Percentiles rank a stretch among this genome's conserved stretches.
These are phyloP conservation scores for Antheraea mylitta DNA, from an alignment of 1,140 invertebrate genomes.

Conservation along the genomic window DNA sequence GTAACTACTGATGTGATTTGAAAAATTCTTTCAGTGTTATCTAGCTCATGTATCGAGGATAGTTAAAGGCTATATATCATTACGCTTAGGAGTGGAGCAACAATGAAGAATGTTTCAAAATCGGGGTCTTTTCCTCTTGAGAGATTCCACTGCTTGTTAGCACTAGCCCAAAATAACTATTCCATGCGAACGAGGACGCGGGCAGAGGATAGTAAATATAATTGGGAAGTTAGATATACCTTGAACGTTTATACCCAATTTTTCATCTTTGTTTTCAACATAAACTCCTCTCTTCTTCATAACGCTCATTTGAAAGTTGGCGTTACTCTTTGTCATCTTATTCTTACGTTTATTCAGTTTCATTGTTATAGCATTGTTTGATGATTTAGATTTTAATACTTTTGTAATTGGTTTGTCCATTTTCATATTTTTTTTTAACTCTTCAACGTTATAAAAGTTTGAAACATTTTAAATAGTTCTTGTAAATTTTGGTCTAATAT, in stretches of 20 bases:
- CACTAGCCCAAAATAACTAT: no score
- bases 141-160: no score
- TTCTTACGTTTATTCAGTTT: constrained; percentile 25
- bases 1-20: no score
- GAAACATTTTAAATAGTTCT: not conserved
- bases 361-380: constrained; percentile 28
- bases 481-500: not conserved
- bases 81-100: no score
- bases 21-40: no score
- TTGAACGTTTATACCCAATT: constrained; percentile 16
- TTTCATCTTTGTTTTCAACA: constrained; percentile 41
- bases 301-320: constrained; percentile 23
- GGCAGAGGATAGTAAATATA: no score
- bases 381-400: constrained; percentile 42
- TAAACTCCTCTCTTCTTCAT: constrained; percentile 49
- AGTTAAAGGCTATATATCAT: no score
- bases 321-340: constrained; percentile 32
- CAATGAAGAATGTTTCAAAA: no score
- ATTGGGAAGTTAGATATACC: constrained; percentile 8
- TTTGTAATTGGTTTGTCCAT: constrained; percentile 36
- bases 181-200: no score
- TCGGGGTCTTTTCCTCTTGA: no score
- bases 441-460: not conserved
- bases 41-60: no score
- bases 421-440: not conserved